Evolutionary conservation across 2,113 vertebrate species (phyloP).

Genomic region (Oncorhynchus mykiss): DNA sequence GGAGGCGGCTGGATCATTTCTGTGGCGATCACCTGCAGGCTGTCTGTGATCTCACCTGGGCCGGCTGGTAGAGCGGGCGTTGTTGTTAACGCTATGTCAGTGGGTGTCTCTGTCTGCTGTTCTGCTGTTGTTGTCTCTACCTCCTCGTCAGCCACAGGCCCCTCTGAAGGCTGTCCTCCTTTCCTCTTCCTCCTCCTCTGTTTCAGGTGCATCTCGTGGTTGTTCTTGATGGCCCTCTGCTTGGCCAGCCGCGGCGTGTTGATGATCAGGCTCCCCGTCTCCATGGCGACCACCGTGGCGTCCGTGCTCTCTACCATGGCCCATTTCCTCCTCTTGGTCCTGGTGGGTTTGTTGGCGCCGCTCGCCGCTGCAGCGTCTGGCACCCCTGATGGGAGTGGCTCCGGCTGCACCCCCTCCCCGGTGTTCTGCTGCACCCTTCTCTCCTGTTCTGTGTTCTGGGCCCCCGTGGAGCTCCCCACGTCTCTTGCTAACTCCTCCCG

Average conservation of each 20-base stretch:
- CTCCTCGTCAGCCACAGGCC: not conserved
- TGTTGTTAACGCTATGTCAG: not conserved
- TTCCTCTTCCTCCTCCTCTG: conserved; percentile 75
- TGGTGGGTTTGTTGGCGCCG: conserved; percentile 59
- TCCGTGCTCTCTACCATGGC: conserved; percentile 69
- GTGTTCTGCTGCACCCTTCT: not conserved
- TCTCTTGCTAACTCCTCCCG: conserved; percentile 35
- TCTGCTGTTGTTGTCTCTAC: not conserved
- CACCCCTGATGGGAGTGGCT: conserved; percentile 26
- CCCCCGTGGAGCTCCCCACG: conserved; percentile 30
- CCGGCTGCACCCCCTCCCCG: conserved; percentile 26
- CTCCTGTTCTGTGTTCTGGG: conserved; percentile 9
- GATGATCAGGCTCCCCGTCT: conserved; percentile 67
- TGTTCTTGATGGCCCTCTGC: conserved; percentile 81
- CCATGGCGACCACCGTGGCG: conserved; percentile 59
- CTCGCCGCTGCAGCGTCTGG: conserved; percentile 2
- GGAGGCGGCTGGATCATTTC: not conserved
- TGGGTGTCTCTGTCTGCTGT: not conserved
- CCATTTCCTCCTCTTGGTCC: conserved; percentile 72
- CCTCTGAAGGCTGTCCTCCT: conserved; percentile 37
- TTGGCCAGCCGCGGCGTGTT: conserved; percentile 78
- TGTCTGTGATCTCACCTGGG: conserved; percentile 42
- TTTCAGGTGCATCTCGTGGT: conserved; percentile 82
- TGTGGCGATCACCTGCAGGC: conserved; percentile 34
- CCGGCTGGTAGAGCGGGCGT: conserved; percentile 20